These are phyloP conservation scores for Plemyria rubiginata DNA, from an alignment of 2,888 invertebrate genomes.

Conservation along the genomic window DNA sequence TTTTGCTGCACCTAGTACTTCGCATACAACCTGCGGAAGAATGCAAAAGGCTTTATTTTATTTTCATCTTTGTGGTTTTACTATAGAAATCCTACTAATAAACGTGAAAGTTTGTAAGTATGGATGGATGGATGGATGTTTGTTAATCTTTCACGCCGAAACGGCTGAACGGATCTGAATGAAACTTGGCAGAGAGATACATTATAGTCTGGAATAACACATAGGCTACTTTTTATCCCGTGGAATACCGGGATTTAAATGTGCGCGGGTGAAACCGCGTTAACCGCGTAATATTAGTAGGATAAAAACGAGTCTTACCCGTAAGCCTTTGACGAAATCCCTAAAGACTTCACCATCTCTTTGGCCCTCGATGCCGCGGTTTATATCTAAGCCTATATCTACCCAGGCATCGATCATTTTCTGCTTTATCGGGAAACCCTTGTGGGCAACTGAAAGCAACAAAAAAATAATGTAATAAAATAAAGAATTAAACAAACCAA, in stretches of 20 bases:
- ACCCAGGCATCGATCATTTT: conserved; percentile 67
- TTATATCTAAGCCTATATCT: conserved; percentile 29
- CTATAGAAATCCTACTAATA: too few relatives aligned
- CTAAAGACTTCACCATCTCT: conserved; percentile 53
- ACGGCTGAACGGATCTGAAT: too few relatives aligned
- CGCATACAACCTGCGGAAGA: conserved; percentile 60
- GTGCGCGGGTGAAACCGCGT: too few relatives aligned
- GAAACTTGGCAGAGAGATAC: too few relatives aligned
- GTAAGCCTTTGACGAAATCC: conserved; percentile 74
- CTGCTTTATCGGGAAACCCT: conserved; percentile 88
- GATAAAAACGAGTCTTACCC: conserved; percentile 52
- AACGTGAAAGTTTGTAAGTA: too few relatives aligned
- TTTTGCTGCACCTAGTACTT: conserved; percentile 52
- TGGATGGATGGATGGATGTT: too few relatives aligned
- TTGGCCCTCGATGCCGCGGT: conserved; percentile 54
- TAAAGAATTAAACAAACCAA: background rate
- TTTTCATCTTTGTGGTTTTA: too few relatives aligned
- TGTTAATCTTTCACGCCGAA: too few relatives aligned
- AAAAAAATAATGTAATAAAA: background rate
- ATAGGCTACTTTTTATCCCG: too few relatives aligned
- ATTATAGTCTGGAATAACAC: too few relatives aligned
- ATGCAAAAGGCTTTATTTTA: background rate
- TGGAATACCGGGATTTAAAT: too few relatives aligned
- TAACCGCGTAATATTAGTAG: too few relatives aligned
- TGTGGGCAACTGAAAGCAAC: conserved; percentile 87